Evolutionary conservation across 2,113 vertebrate genomes (phyloP), one percentile per base, ranked within the genome.

Genomic region (Uropsilus gracilis): DNA sequence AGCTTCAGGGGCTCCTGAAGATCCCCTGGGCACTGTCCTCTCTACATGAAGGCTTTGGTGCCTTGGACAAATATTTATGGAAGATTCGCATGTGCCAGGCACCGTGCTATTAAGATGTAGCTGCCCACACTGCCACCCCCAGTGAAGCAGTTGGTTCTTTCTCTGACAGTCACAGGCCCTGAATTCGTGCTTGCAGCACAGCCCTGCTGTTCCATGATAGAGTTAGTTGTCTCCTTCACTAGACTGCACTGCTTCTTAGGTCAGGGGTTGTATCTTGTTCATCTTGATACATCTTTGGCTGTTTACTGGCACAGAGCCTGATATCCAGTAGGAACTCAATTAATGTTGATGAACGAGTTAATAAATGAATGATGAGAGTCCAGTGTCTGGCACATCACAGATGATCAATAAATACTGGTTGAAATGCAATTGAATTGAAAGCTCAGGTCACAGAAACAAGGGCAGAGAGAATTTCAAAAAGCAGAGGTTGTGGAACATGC

Each of bases 321-420:
- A 83, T 44, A 86, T 8, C 59, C 48, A 61, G 80, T n/a, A 72
- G 83, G 89, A 91, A 94, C 95, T 97, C 94, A 91, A 77, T 95
- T 95, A 91, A 93, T 63, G 95, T 80, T 95, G 93, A 97, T 77
- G 83, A 95, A 97, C 93, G 94, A 96, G 75, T 55, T 96, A 88
- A 91, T 95, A 94, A 89, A 93, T 8, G 48, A 77, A 95, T 81
- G 86, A 91, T 80, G 93, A 96, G 93, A 93, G 75, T 84, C 44
- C 61, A 46, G 69, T 71, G 86, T 91, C 93, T 96, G 89, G 89
- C 44, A 89, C 75, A 84, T 94, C 44, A 44, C 75, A 95, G 57
- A 92, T 91, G 69, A 94, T 93, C 93, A 68, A 95, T 94, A 94
- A 93, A 96, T 94, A 93, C 3, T 80, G 69, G 73, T 61, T 76